Base-by-base conservation (phyloP, 92 coral and sea anemone species). In the Umimayanthus chanpuru region DNA sequence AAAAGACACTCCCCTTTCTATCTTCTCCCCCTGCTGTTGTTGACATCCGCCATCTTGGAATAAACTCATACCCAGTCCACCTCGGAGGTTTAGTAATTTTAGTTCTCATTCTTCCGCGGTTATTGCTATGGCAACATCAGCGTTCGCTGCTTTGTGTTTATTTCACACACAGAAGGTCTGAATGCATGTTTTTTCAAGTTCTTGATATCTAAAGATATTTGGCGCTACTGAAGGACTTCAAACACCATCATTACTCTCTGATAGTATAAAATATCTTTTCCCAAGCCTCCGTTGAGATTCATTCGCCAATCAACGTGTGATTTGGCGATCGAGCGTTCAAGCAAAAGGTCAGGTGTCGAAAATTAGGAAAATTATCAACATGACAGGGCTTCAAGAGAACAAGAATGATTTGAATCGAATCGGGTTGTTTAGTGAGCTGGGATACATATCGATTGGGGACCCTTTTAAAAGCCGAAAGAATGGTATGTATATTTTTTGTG, bases 401-500 rank as follows among this genome's bases (percentile, higher is more conserved):
- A 97, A 95, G 73, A 97, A 97, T 73, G 99, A 97, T 81, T 83
- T 97, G 68, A 97, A 95, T 80, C 91, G 99, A 74, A 96, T 97
- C 58, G 99, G 99, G 3, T 79, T 93, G 76, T 97, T 97, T 80
- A 95, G 98, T 53, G 99, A 97, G 91, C 83, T 97, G 73, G 99
- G 99, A 21, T 97, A 97, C 81, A 95, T 97, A 47, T 95, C 98
- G 36, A 97, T 97, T 21, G 99, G 99, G 3, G 99, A 97, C 88
- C 98, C 98, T 49, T 97, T 91, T 73, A 97, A 93, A 77, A 77
- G 89, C 9, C 91, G 74, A 56, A 89, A 88, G 30, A 88, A 85
- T 78, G 92, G 99, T 97, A 90, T 76, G 96, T 93, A 55, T 58
- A 29, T 61, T 30, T 32, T 66, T 28, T 84, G 6, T 30, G 29